Conservation (phyloP, 2,113 vertebrate species). For the Tachysurus vachellii region DNA sequence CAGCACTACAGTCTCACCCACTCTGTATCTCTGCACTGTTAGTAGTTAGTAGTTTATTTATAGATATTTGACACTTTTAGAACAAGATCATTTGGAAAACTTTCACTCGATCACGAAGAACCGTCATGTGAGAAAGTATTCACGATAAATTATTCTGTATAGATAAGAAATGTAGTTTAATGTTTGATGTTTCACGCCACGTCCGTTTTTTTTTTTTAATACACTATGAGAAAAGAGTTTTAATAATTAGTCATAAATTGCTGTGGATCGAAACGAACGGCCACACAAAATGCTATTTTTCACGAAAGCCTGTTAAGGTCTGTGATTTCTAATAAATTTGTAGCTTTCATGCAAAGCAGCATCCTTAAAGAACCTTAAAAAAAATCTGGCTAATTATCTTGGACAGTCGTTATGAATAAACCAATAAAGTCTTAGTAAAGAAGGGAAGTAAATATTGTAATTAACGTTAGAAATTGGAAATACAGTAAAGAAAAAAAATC, state of each 20-base stretch:
- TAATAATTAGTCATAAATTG: background rate
- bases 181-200: constrained; percentile 13
- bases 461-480: background rate
- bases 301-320: background rate
- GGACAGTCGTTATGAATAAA: constrained; percentile 8
- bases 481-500: background rate
- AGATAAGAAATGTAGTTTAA: constrained; percentile 16
- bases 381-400: background rate
- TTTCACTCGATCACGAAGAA: background rate
- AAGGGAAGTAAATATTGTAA: background rate
- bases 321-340: background rate
- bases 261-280: background rate
- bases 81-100: background rate
- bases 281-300: background rate
- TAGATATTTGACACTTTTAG: background rate
- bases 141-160: constrained; percentile 11
- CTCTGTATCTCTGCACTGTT: background rate
- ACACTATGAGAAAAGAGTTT: background rate
- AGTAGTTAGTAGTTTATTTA: background rate
- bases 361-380: background rate
- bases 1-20: background rate
- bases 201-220: background rate
- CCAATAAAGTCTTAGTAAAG: too few species aligned
- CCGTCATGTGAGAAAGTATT: background rate
- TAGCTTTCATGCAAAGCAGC: constrained; percentile 4